These are phyloP conservation scores for Antedon bifida DNA, from an alignment of 35 echinoderm and acorn worm species.

Conservation along the genomic window DNA sequence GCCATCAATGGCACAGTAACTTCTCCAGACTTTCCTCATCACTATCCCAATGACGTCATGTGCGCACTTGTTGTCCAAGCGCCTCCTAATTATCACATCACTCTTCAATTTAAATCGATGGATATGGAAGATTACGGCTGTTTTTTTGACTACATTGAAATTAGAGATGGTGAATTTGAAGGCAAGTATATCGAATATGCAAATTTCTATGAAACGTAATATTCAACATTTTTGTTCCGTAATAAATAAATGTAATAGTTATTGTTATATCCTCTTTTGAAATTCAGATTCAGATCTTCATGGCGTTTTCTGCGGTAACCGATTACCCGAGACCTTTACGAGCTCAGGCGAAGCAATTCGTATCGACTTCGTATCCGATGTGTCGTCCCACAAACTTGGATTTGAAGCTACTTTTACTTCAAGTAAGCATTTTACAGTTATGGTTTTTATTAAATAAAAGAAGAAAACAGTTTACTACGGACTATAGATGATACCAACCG, in stretches of 20 bases:
- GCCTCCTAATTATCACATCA: not conserved
- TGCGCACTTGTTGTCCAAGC: not conserved
- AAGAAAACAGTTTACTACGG: too few species aligned
- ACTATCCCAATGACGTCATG: not conserved
- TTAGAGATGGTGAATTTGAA: slow-evolving; percentile 11
- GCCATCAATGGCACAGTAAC: not conserved
- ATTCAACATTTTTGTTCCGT: too few species aligned
- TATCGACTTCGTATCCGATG: slow-evolving; percentile 10
- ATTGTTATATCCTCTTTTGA: too few species aligned
- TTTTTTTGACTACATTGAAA: not conserved
- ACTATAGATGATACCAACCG: too few species aligned
- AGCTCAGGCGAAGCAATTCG: not conserved
- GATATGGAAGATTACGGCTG: not conserved
- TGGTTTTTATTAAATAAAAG: not conserved
- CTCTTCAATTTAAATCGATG: not conserved
- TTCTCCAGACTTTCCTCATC: not conserved
- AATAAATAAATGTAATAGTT: too few species aligned
- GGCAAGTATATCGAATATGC: too few species aligned
- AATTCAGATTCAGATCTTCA: not conserved
- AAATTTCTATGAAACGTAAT: too few species aligned
- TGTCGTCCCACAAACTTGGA: not conserved
- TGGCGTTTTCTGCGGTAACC: not conserved
- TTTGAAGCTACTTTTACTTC: not conserved
- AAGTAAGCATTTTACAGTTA: not conserved
- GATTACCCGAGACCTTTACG: not conserved